Base-by-base conservation (phyloP, 2,888 invertebrate genomes). In the Plebejus melissa region DNA sequence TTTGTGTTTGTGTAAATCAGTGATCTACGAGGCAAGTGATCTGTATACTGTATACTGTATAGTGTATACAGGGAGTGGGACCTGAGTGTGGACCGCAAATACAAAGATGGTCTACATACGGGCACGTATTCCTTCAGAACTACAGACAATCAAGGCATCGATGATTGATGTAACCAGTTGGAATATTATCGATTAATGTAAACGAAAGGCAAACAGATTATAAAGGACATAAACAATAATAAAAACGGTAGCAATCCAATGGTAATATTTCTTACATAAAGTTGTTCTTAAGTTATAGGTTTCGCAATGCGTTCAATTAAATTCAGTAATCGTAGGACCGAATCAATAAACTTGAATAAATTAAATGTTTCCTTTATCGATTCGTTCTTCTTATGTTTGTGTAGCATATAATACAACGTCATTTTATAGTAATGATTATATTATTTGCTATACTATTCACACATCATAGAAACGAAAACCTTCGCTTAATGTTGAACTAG, bases 401-500 rank as follows among this genome's bases (percentile, higher is more conserved):
- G 28, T 71, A 71, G 46, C 11, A 71, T 5, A 46, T 71, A 71
- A 71, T 22, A 41, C 46, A 13, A 65, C 32, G 28, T 65, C 9
- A 1, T 6, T 65, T 65, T 4, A 65, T 32, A 36, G 65, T 71
- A 41, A 70, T 41, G n/a, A 70, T 69, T 36, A 16, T 16, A 69
- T 36, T 69, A 69, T 36, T 41, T 70, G 41, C 70, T 41, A 16
- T 74, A 72, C 57, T 76, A 74, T 58, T 77, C 54, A 41, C n/a
- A 41, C 70, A 76, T 76, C 4, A 74, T 46, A 41, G 16, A 74
- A 75, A 77, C 69, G 11, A 77, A 74, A 76, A 74, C 77, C 74
- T 80, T 80, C 80, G 80, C 80, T 74, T 76, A 58, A 46, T 72
- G 3, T 57, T 60, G 41, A 74, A 50, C 22, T 76, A 76, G 58